Evolutionary conservation across 2,113 vertebrate genomes (phyloP).

Genomic region (Notarius quadriscutis): DNA sequence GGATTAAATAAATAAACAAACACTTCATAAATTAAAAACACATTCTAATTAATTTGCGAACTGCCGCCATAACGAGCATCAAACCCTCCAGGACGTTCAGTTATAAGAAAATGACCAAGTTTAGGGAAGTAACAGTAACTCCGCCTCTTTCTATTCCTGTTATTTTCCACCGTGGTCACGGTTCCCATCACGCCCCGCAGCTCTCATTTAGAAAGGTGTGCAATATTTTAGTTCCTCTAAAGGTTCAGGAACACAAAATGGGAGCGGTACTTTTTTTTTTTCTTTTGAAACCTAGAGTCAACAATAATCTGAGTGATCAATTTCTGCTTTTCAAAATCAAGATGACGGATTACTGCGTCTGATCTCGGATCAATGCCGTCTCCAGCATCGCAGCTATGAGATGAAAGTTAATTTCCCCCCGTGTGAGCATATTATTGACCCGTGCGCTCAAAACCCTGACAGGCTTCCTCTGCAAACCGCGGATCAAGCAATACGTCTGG

Average conservation of each 20-base stretch:
- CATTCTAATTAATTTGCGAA: too few relatives aligned
- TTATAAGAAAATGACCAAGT: not conserved
- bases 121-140: not conserved
- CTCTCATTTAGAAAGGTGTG: not conserved
- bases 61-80: too few relatives aligned
- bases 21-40: not conserved
- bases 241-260: not conserved
- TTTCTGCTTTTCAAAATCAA: not conserved
- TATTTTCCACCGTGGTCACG: not conserved
- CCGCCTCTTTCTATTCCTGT: not conserved
- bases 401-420: not conserved
- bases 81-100: not conserved
- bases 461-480: not conserved
- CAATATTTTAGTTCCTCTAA: not conserved
- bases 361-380: not conserved
- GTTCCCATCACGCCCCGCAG: not conserved
- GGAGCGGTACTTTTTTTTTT: not conserved
- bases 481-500: not conserved
- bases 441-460: not conserved
- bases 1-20: not conserved
- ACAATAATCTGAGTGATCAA: not conserved
- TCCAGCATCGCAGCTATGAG: not conserved
- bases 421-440: not conserved
- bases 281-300: too few relatives aligned
- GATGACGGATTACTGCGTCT: not conserved